Base-by-base conservation (phyloP, 1,140 invertebrate species). In the Globodera ellingtonae region DNA sequence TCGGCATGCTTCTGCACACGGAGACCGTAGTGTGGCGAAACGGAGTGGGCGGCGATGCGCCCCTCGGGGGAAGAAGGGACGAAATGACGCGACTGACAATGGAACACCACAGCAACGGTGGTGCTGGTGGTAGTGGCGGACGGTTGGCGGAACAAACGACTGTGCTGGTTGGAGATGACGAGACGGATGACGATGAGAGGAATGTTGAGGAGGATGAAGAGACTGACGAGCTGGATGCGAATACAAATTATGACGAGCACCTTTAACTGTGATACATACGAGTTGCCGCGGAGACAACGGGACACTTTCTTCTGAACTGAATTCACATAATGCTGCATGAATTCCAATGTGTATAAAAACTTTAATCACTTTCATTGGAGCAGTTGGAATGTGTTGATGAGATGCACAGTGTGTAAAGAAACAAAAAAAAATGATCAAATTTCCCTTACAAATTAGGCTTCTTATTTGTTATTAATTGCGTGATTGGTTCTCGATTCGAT, bases 201-300 rank as follows among this genome's bases (percentile, higher is more conserved):
- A 35, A 56, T 10, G 59, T 69, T 3, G 75, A 77, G 24, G 75
- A 67, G 9, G 75, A 76, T 6, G 59, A 76, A 76, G 75, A 50
- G n/a, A 72, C 47, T 50, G 71, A 75, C 21, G 52, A 75, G 47
- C 18, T 67, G 24, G 65, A 67, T 35, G 35, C 24, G 75, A 77
- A n/a, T 69, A 48, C 48, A 77, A n/a, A 77, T 48, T 77, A 67
- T 77, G 24, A 76, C 35, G 56, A 62, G 35, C 35, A 35, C 35
- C 35, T 35, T 2, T 35, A 35, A 35, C 35, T 35, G 35, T 35
- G 35, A 35, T 35, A 35, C 35, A 35, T 35, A 35, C 35, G 35
- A 35, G 35, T 35, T 35, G 35, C 35, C 35, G 35, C 35, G 35
- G 35, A 35, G 35, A 35, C 35, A 35, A 35, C 35, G 35, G 35